These are phyloP conservation scores for Daktulosphaira vitifoliae DNA, from an alignment of 1,140 invertebrate genomes.

Conservation along the genomic window DNA sequence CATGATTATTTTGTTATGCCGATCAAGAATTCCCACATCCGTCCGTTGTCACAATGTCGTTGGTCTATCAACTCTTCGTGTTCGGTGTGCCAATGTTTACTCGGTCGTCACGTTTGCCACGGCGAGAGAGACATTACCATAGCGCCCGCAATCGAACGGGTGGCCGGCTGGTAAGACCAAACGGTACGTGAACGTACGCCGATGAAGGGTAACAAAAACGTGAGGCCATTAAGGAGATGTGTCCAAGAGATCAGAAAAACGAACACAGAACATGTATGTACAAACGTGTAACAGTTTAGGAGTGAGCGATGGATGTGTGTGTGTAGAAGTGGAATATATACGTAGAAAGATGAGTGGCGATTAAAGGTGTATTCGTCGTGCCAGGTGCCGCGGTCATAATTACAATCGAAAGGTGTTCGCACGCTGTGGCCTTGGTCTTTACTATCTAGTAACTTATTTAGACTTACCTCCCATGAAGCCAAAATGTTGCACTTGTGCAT, in stretches of 20 bases:
- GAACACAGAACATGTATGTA: neutral
- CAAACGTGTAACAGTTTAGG: constrained; percentile 1
- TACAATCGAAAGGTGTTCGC: constrained; percentile 11
- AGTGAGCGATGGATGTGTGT: neutral
- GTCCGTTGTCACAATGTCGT: too few relatives aligned
- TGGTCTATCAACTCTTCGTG: too few relatives aligned
- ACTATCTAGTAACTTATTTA: neutral
- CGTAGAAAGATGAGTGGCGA: constrained; percentile 14
- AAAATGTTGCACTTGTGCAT: too few relatives aligned
- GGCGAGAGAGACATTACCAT: constrained; percentile 6
- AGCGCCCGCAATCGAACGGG: neutral
- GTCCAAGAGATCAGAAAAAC: constrained; percentile 5
- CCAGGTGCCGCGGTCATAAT: constrained; percentile 22
- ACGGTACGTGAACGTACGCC: neutral
- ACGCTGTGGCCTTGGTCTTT: neutral
- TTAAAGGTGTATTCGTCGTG: constrained; percentile 19
- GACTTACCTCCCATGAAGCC: neutral
- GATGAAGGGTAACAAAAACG: constrained; percentile 7
- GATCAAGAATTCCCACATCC: too few relatives aligned
- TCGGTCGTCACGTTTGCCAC: neutral
- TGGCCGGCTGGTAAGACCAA: neutral
- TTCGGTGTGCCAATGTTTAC: neutral
- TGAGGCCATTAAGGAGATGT: constrained; percentile 30
- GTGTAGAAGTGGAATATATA: constrained; percentile 2
- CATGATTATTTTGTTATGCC: too few relatives aligned